Evolutionary conservation across 1,140 invertebrate species (phyloP), one percentile per base, ranked within the genome.

Genomic region (Pantala flavescens): DNA sequence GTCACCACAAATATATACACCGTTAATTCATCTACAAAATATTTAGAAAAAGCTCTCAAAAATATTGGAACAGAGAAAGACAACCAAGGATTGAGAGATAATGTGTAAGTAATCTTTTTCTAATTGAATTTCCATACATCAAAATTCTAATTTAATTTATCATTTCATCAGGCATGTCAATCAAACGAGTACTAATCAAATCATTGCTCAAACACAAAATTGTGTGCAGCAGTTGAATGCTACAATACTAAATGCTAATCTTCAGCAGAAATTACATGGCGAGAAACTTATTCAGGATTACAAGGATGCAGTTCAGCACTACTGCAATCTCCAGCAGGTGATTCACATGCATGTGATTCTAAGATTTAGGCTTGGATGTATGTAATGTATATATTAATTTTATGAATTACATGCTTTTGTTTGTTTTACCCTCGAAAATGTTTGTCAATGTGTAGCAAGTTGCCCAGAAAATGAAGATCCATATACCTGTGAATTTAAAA

Each of bases 251-350:
- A 85, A 86, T 78, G 88, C 88, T 0, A 90, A 92, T 80, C 91
- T 93, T 79, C 88, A 90, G 74, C 90, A 92, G 78, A 92, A 91
- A 79, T 84, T 95, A 76, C 91, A 95, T 83, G 86, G 93, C 70
- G 93, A 93, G 77, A 89, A 92, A 81, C 84, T 96, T 0, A 92
- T 89, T 9, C 88, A 88, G 78, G 90, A 92, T 77, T 95, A 95
- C 80, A 89, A 89, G 77, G 90, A 91, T 78, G 89, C 91, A 12
- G 84, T 95, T 0, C 87, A 90, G 71, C 90, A 88, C 81, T 96
- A 95, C 79, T 89, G 90, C 70, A 82, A 85, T 19, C 85, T 92
- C 77, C 93, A 95, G 81, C 92, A 93, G 84, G 91, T 92, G 84
- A 75, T 77, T 79, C 55, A 74, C 5, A 63, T 63, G 12, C 49